phyloP scores from a whole-genome alignment of 2,113 vertebrate species.

The Saguinus midas region DNA sequence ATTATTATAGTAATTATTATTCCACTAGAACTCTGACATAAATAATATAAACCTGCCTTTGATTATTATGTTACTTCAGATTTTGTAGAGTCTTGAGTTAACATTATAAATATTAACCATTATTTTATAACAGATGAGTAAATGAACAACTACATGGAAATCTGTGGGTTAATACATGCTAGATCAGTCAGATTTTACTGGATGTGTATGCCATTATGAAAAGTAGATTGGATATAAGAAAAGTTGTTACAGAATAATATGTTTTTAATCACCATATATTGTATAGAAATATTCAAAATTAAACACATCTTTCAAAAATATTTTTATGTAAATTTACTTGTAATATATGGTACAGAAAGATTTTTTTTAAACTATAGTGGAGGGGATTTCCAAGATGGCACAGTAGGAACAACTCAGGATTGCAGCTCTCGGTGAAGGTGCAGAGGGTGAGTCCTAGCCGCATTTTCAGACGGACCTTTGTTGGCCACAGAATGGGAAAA shows the following conservation, averaged over 20 bases:
- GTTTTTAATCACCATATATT: slow-evolving; percentile 15
- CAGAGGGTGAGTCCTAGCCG: no score
- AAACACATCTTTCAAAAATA: neutral
- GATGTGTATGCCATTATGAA: neutral
- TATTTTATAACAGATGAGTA: neutral
- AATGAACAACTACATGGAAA: neutral
- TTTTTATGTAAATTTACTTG: neutral
- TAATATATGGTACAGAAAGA: neutral
- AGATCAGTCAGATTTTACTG: neutral
- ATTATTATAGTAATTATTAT: neutral
- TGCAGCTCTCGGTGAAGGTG: no score
- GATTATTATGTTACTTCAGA: neutral
- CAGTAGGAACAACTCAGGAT: no score
- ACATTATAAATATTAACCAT: neutral
- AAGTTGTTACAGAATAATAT: neutral
- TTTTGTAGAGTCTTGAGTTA: neutral
- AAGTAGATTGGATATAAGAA: neutral
- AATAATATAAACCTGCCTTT: neutral
- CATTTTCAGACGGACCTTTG: no score
- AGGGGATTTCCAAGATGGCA: no score
- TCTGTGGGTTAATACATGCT: neutral
- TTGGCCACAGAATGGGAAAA: no score
- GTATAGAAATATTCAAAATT: neutral
- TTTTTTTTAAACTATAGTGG: neutral
- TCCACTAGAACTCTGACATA: neutral